Conservation (phyloP, 2,113 vertebrate species). For the Macrotus californicus region DNA sequence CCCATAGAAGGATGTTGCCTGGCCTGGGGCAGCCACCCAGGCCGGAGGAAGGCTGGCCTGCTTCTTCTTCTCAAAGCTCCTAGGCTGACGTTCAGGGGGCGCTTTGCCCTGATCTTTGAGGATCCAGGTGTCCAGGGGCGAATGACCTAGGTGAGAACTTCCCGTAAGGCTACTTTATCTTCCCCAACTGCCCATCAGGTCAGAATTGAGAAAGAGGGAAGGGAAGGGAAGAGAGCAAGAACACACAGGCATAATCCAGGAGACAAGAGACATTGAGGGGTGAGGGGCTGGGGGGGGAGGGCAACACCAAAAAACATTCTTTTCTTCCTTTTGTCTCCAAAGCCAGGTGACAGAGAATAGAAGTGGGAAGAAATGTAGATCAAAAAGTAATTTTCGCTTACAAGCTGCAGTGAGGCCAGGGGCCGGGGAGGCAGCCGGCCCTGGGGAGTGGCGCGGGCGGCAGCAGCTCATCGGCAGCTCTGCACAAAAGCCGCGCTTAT, state of each 20-base stretch:
- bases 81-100: neutral
- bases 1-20: rapidly evolving
- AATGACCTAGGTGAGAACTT: neutral
- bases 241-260: neutral
- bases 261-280: neutral
- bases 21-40: neutral
- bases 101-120: neutral
- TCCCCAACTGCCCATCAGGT: neutral
- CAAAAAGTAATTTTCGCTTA: slow-evolving; percentile 71
- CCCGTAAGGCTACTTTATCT: neutral
- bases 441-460: slow-evolving; percentile 14
- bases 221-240: neutral
- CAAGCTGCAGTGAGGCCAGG: slow-evolving; percentile 38
- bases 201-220: neutral
- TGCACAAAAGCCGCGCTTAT: neutral
- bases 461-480: slow-evolving; percentile 42
- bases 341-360: slow-evolving; percentile 41
- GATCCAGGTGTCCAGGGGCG: neutral
- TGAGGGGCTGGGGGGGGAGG: neutral
- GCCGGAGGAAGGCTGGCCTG: neutral
- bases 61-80: neutral
- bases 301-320: neutral
- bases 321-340: slow-evolving; percentile 55
- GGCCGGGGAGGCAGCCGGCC: slow-evolving; percentile 31
- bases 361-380: slow-evolving; percentile 54